Evolutionary conservation across 2,797 vertebrate genomes (phyloP).

Genomic region (Holocentrus rufus): DNA sequence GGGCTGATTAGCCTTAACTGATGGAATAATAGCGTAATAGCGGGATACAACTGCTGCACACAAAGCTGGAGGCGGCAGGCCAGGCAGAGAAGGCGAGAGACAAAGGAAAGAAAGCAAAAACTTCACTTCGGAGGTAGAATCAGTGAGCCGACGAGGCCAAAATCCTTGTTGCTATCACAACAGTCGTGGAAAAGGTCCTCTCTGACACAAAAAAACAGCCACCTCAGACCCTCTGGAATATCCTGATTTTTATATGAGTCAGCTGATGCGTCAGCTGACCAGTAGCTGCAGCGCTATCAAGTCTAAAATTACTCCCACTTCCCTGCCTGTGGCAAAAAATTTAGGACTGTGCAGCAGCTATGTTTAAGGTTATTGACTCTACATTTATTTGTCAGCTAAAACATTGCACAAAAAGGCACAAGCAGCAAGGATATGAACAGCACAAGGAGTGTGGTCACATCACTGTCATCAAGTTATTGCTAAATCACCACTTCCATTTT

Average conservation of each 20-base stretch:
- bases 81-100: conserved; percentile 17
- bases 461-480: conserved; percentile 37
- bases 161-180: neutral
- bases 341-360: neutral
- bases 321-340: conserved; percentile 30
- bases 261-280: conserved; percentile 51
- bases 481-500: conserved; percentile 36
- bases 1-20: conserved; percentile 7
- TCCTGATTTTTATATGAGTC: conserved; percentile 50
- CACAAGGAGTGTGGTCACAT: neutral
- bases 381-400: conserved; percentile 36
- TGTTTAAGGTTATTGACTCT: conserved; percentile 11
- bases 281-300: neutral
- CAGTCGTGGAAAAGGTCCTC: neutral
- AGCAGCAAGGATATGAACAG: neutral
- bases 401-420: conserved; percentile 23
- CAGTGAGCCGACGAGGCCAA: neutral
- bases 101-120: conserved; percentile 2
- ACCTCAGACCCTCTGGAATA: conserved; percentile 3
- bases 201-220: conserved; percentile 4
- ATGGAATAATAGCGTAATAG: conserved; percentile 10
- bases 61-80: conserved; percentile 7
- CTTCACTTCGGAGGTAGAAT: conserved; percentile 18
- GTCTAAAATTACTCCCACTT: conserved; percentile 26
- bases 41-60: neutral